Evolutionary conservation across 2,888 invertebrate genomes (phyloP), one percentile per base, ranked within the genome.

Genomic region (Coronaproctus castanopsis): DNA sequence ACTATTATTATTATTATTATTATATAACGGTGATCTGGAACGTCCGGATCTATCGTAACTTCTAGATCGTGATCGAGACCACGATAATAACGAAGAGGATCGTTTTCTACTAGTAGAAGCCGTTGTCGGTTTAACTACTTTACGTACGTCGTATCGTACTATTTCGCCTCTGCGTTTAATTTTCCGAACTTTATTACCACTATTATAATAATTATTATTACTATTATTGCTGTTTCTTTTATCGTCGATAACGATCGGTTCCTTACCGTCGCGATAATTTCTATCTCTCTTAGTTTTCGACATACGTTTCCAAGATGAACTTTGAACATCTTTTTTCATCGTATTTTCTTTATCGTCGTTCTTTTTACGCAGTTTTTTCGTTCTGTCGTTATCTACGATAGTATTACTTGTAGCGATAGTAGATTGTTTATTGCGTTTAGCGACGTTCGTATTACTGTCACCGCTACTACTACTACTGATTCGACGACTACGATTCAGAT

Each of bases 111-210:
- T n/a, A n/a, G n/a, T n/a, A n/a, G n/a, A n/a, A n/a, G n/a, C n/a
- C n/a, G n/a, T n/a, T n/a, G n/a, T n/a, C n/a, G n/a, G n/a, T n/a
- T n/a, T n/a, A n/a, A n/a, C n/a, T n/a, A n/a, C n/a, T 62, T 83
- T 81, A 51, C 89, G 77, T 10, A 89, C 88, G 73, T 88, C 83
- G 70, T 90, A 90, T 2, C 89, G 77, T 67, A 84, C 85, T 56
- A 90, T 73, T 67, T 89, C 88, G 68, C 85, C 83, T 19, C 87
- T 77, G 63, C 76, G 76, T 65, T 75, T 76, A 61, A 73, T 74
- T 55, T 71, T 71, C 24, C 64, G 64, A 36, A 71, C 72, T 62
- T 70, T 62, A 70, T 64, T 49, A 71, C 69, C 54, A 66, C 69
- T 51, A 71, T 69, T 69, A 74, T 75, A 60, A 67, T 69, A n/a